Conservation (phyloP, 2,797 vertebrate species). For the Hozukius guyotensis region DNA sequence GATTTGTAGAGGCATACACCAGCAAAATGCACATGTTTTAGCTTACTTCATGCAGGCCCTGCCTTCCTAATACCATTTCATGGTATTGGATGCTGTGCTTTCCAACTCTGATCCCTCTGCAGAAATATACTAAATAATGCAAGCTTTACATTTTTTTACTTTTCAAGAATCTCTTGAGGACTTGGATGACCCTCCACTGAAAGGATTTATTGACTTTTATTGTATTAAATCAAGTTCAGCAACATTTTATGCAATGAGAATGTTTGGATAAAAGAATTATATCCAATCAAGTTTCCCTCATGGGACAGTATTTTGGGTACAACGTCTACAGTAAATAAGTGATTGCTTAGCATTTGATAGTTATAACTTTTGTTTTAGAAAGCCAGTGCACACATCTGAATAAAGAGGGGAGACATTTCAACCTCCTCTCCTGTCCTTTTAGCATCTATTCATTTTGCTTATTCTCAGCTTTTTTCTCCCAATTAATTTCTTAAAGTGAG, state of each 20-base stretch:
- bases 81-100: neutral
- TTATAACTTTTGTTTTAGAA: neutral
- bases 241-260: neutral
- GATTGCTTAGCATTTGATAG: neutral
- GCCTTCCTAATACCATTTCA: neutral
- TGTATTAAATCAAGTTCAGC: neutral
- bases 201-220: neutral
- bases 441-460: neutral
- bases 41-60: constrained; percentile 4
- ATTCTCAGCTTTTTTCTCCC: neutral
- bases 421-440: neutral
- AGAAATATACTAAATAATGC: neutral
- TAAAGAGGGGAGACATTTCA: neutral
- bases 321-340: neutral
- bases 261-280: neutral
- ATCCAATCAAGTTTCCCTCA: neutral
- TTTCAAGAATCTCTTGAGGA: neutral
- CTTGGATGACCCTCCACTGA: neutral
- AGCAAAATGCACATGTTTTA: constrained; percentile 1
- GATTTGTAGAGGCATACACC: neutral
- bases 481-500: neutral
- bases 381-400: neutral
- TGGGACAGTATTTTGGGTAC: neutral
- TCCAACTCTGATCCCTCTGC: neutral
- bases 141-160: neutral